phyloP scores from a whole-genome alignment of 1,140 invertebrate species.

The Frieseomelitta varia region DNA sequence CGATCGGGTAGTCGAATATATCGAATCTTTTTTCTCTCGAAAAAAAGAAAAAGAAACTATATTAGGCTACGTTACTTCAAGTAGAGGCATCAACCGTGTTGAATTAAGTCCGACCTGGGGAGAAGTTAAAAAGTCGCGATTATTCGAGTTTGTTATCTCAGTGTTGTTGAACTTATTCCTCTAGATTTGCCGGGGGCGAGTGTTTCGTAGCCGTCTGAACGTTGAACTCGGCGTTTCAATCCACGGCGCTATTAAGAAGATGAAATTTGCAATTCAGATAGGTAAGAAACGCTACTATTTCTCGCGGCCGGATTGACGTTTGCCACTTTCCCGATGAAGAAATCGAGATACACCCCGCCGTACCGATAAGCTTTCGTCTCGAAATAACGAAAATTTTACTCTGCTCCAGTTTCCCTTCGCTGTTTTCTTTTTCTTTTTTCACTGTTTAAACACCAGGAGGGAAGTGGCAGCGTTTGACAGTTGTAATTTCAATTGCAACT shows the following conservation, averaged over 20 bases:
- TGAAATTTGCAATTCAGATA: slow-evolving; percentile 67
- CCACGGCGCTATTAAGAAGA: slow-evolving; percentile 58
- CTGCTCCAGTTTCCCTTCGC: not conserved
- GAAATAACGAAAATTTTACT: not conserved
- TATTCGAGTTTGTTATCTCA: not conserved
- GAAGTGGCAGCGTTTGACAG: not conserved
- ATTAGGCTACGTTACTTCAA: not conserved
- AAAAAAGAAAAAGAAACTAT: too few relatives aligned
- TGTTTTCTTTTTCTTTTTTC: not conserved
- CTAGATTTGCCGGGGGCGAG: slow-evolving; percentile 16
- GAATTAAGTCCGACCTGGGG: too few relatives aligned
- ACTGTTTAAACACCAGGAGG: too few relatives aligned
- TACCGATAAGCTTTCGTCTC: not conserved
- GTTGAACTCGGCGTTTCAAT: slow-evolving; percentile 44
- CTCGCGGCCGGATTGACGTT: slow-evolving; percentile 45
- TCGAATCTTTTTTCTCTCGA: not conserved
- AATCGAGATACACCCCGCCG: slow-evolving; percentile 3
- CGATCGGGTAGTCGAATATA: too few relatives aligned
- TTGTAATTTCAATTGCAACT: too few relatives aligned
- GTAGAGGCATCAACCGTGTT: not conserved
- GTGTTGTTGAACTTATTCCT: slow-evolving; percentile 1
- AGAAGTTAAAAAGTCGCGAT: not conserved
- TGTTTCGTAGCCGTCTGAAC: slow-evolving; percentile 34
- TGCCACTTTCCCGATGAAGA: slow-evolving; percentile 55
- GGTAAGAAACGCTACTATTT: slow-evolving; percentile 39